Base-by-base conservation (phyloP, 2,797 vertebrate genomes). In the Anomalospiza imberbis region DNA sequence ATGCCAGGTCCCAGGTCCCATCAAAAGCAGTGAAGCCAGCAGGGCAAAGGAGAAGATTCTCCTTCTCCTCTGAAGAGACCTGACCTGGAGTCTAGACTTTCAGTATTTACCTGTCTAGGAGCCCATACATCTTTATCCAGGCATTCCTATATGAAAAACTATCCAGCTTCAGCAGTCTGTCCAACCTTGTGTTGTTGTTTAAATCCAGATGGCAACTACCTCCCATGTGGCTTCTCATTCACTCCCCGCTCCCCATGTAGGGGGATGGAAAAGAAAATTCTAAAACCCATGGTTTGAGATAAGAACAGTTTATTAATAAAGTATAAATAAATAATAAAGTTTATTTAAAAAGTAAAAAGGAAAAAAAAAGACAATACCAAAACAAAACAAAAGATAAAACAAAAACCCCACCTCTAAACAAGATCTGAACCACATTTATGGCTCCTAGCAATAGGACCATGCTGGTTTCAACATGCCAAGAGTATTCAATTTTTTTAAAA, bases 191-290 rank as follows among this genome's bases (percentile, higher is more conserved):
- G 36, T 50, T 13, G 7, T 57, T 32, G 14, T 89, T 76, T 63
- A 57, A 70, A 76, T 32, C 14, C 17, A 63, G 25, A 57, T 25
- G 12, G 36, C 10, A 83, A 25, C 11, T 29, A 63, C 89, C 10
- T 50, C 24, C 8, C 17, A 31, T 2, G 0, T 38, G 58, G 36
- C 32, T 50, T 20, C 10, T 71, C 1, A 2, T 12, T 54, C 4
- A 0, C n/a, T 66, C 5, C 9, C 9, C 1, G 0, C 29, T 31
- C 9, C 17, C 21, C 29, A n/a, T n/a, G n/a, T n/a, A 38, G 20
- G 15, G 3, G 9, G 16, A 36, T 38, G 32, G 25, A 19, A 54
- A 82, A 62, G n/a, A 70, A 20, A 82, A 51, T 26, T 28, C 8
- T 18, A 50, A 76, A 70, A 22, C 9, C 13, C 36, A 20, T 29